These are phyloP conservation scores for Rhimphoctona megacephalus DNA, from an alignment of 2,888 invertebrate species.

Conservation along the genomic window DNA sequence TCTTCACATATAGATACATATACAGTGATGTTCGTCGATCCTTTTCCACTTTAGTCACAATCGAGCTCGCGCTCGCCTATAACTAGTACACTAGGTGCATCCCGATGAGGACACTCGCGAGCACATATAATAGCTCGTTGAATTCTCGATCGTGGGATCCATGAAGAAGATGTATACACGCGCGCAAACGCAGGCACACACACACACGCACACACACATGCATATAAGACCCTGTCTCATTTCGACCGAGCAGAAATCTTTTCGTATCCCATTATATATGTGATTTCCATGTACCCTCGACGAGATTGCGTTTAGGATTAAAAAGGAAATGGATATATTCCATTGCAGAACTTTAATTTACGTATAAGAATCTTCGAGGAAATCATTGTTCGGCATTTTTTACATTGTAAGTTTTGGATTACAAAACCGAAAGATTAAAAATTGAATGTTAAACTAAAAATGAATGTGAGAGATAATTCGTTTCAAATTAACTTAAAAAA, in stretches of 20 bases:
- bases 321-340: background rate
- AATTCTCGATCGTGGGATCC: conserved; percentile 60
- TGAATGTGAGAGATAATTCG: background rate
- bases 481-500: background rate
- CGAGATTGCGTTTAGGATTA: background rate
- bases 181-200: background rate
- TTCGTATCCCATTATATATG: background rate
- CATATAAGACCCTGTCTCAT: background rate
- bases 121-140: conserved; percentile 44
- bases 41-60: conserved; percentile 25
- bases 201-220: background rate
- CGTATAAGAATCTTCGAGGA: background rate
- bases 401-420: background rate
- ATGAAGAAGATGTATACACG: background rate
- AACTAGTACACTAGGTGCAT: conserved; percentile 47
- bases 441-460: background rate
- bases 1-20: conserved; percentile 5
- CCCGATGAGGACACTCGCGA: conserved; percentile 52
- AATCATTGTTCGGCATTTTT: background rate
- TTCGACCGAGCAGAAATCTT: background rate
- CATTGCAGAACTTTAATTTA: background rate
- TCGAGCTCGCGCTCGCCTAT: conserved; percentile 23
- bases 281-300: background rate
- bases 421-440: background rate
- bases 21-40: conserved; percentile 6